Base-by-base conservation (phyloP, 2,888 invertebrate species). In the Diaprepes abbreviatus region DNA sequence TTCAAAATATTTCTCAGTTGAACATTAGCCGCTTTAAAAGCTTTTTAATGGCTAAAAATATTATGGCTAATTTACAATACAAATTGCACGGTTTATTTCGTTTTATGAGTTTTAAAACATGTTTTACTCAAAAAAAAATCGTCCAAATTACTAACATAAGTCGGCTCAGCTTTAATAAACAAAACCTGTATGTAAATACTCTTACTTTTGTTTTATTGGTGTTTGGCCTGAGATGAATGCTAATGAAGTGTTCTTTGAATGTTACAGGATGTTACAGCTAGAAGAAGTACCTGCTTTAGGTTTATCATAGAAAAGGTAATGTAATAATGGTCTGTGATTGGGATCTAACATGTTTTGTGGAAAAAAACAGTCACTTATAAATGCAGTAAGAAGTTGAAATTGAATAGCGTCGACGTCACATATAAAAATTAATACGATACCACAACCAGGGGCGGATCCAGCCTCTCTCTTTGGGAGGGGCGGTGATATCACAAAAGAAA, bases 151-250 rank as follows among this genome's bases (percentile, higher is more conserved):
- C 43, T 36, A 36, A 31, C 21, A 36, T 36, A 36, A 19, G 54
- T 54, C 63, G 63, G 52, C 31, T 63, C 21, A 40, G 28, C 3
- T 28, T 40, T 21, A 63, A 63, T 54, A 54, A 63, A 54, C 63
- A 33, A 54, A 54, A 63, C 63, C 40, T 54, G 63, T 54, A 54
- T 63, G 63, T 63, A 54, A 63, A 63, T 63, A 54, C 40, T 52
- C 52, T 63, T 63, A 63, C 63, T 63, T 63, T 63, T 63, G 63
- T 63, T 63, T 63, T 63, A 52, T 63, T 17, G 40, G 17, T 40
- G 40, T 40, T 16, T 14, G 9, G 40, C 17, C 40, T 40, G 40
- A 40, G 40, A 40, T 40, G 40, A 40, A 40, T 40, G 14, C 40
- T 40, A 40, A 40, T 36, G 24, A 24, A 24, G 24, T 24, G 24